Evolutionary conservation across 2,113 vertebrate genomes (phyloP).

Genomic region (Syngnathus floridae): DNA sequence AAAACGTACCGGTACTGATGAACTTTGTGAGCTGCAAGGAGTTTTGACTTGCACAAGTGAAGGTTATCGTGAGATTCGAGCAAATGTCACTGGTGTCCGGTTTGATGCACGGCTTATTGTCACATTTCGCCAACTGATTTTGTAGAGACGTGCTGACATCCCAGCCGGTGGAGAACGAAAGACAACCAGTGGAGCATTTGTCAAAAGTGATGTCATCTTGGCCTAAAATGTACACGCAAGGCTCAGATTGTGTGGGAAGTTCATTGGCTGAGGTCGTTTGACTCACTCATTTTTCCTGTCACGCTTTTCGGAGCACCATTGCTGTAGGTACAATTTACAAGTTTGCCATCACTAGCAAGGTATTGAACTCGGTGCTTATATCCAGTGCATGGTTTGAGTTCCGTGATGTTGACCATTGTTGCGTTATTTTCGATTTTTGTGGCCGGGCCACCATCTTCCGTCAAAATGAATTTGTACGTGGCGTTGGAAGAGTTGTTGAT

Average conservation of each 20-base stretch:
- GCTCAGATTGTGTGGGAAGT: background rate
- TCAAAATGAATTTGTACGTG: accelerated
- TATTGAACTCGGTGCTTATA: constrained; percentile 5
- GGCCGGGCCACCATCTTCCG: accelerated
- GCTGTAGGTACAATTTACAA: accelerated
- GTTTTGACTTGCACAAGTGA: constrained; percentile 2
- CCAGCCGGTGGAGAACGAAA: constrained; percentile 30
- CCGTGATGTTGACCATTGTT: accelerated
- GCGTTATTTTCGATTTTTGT: accelerated
- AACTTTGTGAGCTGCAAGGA: accelerated
- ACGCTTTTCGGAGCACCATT: accelerated
- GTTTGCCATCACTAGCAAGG: accelerated
- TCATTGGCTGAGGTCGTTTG: background rate
- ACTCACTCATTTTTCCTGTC: constrained; percentile 32
- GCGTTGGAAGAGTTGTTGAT: accelerated
- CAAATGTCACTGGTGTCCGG: constrained; percentile 14
- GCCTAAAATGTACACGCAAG: constrained; percentile 15
- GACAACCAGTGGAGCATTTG: accelerated
- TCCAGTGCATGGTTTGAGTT: constrained; percentile 48
- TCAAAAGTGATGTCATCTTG: accelerated
- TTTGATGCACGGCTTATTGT: constrained; percentile 2
- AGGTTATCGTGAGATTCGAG: background rate
- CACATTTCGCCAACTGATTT: accelerated
- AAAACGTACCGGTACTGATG: constrained; percentile 42
- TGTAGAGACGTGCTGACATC: constrained; percentile 1